phyloP scores from a whole-genome alignment of 2,797 vertebrate genomes.

The Pipistrellus kuhlii region DNA sequence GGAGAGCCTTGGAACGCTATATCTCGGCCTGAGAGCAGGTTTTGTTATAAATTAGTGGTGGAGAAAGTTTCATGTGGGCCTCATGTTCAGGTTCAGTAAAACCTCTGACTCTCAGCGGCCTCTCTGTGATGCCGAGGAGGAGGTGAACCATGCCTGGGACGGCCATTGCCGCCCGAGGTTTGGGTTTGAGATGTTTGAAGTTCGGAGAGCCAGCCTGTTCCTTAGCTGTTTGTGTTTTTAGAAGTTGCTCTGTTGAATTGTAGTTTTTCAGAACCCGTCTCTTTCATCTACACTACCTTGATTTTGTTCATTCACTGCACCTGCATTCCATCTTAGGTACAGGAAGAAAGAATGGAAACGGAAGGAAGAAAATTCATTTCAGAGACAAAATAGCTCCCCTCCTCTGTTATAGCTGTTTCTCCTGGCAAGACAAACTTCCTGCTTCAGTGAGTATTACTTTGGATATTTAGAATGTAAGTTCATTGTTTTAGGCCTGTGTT shows the following conservation, averaged over 20 bases:
- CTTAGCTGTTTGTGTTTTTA: not conserved
- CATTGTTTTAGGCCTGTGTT: slow-evolving; percentile 54
- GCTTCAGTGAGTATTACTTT: slow-evolving; percentile 83
- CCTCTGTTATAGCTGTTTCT: slow-evolving; percentile 73
- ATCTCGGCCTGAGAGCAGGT: slow-evolving; percentile 55
- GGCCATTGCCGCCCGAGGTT: not conserved
- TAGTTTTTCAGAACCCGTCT: slow-evolving; percentile 2
- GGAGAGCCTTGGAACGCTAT: slow-evolving; percentile 4
- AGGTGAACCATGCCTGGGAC: not conserved
- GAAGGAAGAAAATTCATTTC: slow-evolving; percentile 83
- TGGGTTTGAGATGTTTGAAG: slow-evolving; percentile 45
- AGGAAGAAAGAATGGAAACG: slow-evolving; percentile 83
- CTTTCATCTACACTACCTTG: not conserved
- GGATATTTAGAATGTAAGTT: slow-evolving; percentile 29
- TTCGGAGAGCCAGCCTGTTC: slow-evolving; percentile 14
- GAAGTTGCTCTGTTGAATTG: slow-evolving; percentile 45
- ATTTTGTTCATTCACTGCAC: slow-evolving; percentile 60
- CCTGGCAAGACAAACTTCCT: slow-evolving; percentile 77
- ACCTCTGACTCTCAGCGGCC: not conserved
- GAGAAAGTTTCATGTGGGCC: slow-evolving; percentile 1
- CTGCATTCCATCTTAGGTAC: slow-evolving; percentile 77
- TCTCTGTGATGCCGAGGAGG: not conserved
- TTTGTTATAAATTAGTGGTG: not conserved
- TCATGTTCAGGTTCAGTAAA: slow-evolving; percentile 44
- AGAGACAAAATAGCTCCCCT: slow-evolving; percentile 82